Evolutionary conservation across 2,797 vertebrate genomes (phyloP).

Genomic region (Scarus forsteni): DNA sequence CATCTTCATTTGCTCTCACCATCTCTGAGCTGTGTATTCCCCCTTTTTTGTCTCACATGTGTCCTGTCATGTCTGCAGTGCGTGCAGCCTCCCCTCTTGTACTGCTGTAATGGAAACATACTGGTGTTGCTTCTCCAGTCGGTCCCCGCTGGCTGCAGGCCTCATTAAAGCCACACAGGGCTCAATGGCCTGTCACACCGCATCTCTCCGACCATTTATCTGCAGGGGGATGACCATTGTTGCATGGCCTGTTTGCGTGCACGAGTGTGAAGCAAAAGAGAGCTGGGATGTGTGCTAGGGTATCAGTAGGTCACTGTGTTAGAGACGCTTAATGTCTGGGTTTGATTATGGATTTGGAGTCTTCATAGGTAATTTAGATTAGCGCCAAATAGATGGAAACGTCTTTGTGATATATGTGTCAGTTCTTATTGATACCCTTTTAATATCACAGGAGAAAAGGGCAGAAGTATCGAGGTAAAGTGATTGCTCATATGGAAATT

Average conservation of each 20-base stretch:
- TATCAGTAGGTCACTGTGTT: conserved; percentile 64
- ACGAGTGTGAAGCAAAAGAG: conserved; percentile 32
- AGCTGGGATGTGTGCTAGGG: conserved; percentile 43
- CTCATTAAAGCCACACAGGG: conserved; percentile 63
- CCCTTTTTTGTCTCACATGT: conserved; percentile 25
- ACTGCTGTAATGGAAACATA: conserved; percentile 67
- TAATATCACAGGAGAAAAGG: not conserved
- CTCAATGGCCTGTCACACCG: conserved; percentile 61
- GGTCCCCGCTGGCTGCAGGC: conserved; percentile 64
- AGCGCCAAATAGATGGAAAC: not conserved
- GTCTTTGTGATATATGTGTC: not conserved
- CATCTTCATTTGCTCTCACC: conserved; percentile 23
- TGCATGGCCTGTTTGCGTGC: conserved; percentile 37
- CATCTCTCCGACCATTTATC: conserved; percentile 72
- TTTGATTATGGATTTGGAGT: conserved; percentile 25
- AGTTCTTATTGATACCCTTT: not conserved
- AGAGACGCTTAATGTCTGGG: conserved; percentile 35
- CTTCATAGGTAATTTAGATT: not conserved
- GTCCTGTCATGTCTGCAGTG: conserved; percentile 39
- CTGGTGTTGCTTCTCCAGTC: conserved; percentile 62
- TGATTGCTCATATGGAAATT: not conserved
- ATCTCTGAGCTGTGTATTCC: conserved; percentile 23
- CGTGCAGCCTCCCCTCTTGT: conserved; percentile 35
- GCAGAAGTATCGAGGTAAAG: not conserved
- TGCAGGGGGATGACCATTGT: conserved; percentile 43